Evolutionary conservation across 2,888 invertebrate genomes (phyloP).

Genomic region (Oscheius myriophilus): DNA sequence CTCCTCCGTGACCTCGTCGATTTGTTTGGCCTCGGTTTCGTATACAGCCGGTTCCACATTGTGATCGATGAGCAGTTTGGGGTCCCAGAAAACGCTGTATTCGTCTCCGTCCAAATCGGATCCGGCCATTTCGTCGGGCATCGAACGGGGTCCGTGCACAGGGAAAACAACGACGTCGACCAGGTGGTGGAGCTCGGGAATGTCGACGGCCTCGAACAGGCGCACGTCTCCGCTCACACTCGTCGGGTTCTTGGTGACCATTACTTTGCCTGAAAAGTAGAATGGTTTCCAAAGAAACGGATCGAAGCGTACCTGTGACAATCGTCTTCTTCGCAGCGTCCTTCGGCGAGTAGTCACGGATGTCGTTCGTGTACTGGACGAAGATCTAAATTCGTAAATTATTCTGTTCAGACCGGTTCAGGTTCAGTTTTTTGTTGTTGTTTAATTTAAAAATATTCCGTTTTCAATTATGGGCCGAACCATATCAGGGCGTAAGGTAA

Average conservation of each 20-base stretch:
- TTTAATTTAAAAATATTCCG: too few species aligned
- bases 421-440: too few species aligned
- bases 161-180: conserved; percentile 73
- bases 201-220: conserved; percentile 67
- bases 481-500: too few species aligned
- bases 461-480: too few species aligned
- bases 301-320: conserved; percentile 36
- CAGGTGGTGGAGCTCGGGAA: conserved; percentile 64
- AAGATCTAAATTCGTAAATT: conserved; percentile 63
- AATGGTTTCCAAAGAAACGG: background rate
- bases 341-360: conserved; percentile 29
- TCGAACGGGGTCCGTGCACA: conserved; percentile 71
- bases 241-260: conserved; percentile 73
- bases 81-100: conserved; percentile 72
- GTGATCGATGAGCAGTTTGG: conserved; percentile 66
- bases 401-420: too few species aligned
- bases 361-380: conserved; percentile 59
- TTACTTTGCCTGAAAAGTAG: conserved; percentile 59
- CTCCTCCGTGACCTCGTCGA: conserved; percentile 8
- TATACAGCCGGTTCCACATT: conserved; percentile 55
- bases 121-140: conserved; percentile 73
- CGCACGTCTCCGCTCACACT: conserved; percentile 72
- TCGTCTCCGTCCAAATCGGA: conserved; percentile 73
- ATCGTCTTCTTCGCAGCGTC: conserved; percentile 36
- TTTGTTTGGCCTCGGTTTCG: conserved; percentile 26